Base-by-base conservation (phyloP, 2,113 vertebrate genomes). In the Chionis minor region DNA sequence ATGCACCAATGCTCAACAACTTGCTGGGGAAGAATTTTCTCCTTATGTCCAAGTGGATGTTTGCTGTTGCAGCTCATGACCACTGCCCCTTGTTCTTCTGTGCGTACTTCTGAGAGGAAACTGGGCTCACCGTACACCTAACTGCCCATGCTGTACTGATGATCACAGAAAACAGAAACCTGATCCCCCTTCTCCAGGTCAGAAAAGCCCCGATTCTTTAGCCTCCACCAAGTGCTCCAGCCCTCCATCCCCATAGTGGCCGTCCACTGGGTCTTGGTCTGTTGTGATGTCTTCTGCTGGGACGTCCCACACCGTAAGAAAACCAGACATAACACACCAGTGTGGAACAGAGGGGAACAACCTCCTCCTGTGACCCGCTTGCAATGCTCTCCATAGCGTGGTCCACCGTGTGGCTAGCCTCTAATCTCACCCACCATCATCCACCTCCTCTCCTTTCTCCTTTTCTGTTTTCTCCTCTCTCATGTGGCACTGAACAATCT, bases 211-310 rank as follows among this genome's bases (percentile, higher is more conserved):
- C 14, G 33, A 63, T 54, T 71, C 70, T 86, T 75, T 22, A 71
- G 70, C 27, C 24, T 55, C 33, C 6, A 32, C 10, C 21, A 58
- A 16, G 23, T 14, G 58, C 27, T 38, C 27, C 38, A 80, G 21
- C 15, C 22, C 16, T 58, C 28, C 17, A 23, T 38, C 21, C 0
- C 0, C 4, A 1, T 14, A 9, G 33, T 4, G 8, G 61, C 28
- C 32, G 42, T 19, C 27, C 21, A 17, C 38, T 79, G 42, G 33
- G 69, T 42, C 9, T 16, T 45, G 17, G 38, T 44, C 32, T 61
- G n/a, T 28, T 0, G 1, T 35, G 33, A 67, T 2, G 5, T 47
- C 40, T 52, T 70, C 51, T 58, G 23, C 49, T 54, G 38, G 10
- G 10, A 58, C 35, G 56, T 26, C 32, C 30, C 21, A 58, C 22